phyloP scores from a whole-genome alignment of 1,140 invertebrate genomes.

The Gonioctena quinquepunctata region DNA sequence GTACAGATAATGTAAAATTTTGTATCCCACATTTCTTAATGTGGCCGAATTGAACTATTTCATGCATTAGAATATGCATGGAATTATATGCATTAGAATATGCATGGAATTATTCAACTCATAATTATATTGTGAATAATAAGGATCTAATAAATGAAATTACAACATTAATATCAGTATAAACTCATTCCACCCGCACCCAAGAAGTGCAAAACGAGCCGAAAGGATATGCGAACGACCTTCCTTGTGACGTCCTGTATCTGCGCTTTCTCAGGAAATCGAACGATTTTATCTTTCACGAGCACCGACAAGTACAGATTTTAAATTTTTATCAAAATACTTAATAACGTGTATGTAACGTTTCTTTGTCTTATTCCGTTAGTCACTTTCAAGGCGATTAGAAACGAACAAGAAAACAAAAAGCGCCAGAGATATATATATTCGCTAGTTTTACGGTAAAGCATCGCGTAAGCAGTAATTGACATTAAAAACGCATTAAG shows the following conservation, averaged over 20 bases:
- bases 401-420: not conserved
- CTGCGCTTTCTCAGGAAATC: not conserved
- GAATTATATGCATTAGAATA: too few relatives aligned
- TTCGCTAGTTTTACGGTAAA: not conserved
- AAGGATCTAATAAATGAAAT: too few relatives aligned
- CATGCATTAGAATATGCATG: too few relatives aligned
- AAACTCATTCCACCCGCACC: not conserved
- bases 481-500: not conserved
- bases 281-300: not conserved
- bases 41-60: too few relatives aligned
- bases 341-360: not conserved
- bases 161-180: too few relatives aligned
- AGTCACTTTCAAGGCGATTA: not conserved
- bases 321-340: not conserved
- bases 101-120: too few relatives aligned
- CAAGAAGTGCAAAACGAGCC: too few relatives aligned
- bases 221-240: not conserved
- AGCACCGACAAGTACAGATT: not conserved
- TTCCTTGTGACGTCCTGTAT: not conserved
- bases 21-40: too few relatives aligned
- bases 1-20: too few relatives aligned
- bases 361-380: not conserved
- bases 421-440: not conserved
- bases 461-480: not conserved
- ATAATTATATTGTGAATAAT: too few relatives aligned